Base-by-base conservation (phyloP, 2,797 vertebrate genomes). In the Catostomus latipinnis region DNA sequence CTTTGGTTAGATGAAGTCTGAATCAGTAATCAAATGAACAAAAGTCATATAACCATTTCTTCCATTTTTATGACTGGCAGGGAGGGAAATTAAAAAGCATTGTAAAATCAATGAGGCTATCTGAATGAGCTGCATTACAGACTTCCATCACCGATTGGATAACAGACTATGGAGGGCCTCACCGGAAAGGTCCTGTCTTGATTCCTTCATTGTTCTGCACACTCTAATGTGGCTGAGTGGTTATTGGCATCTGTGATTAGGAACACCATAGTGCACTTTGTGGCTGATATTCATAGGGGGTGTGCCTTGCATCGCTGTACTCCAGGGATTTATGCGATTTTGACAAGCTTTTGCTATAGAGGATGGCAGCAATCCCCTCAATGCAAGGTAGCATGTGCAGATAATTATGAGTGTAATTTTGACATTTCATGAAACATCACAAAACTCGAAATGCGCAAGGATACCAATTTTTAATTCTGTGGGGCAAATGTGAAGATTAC, bases 171-270 rank as follows among this genome's bases (percentile, higher is more conserved):
- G 34, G 62, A 61, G 10, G 50, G 18, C 60, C 65, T 60, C 18
- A n/a, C 12, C 46, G 58, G 48, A 65, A 72, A 73, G 45, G 78
- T 57, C 62, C 12, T 50, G 72, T 71, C 60, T 58, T 10, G 0
- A n/a, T 9, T 57, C 52, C 78, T 82, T 34, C 60, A 63, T 86
- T 67, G 84, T 54, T 53, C 87, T 60, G 76, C 52, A 49, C 78
- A 3, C 83, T 84, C 81, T 79, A 87, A 74, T 72, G 22, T 84
- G 76, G 79, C 81, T 83, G 90, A 88, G 87, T 89, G 85, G 84
- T 83, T 86, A 80, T 78, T 86, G 85, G 84, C 82, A 78, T 87
- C 82, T 87, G 86, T 86, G 84, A 90, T 89, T 89, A 83, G 82
- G 73, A 84, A 78, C 88, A 86, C 85, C 68, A 85, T 85, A 57